Evolutionary conservation across 2,888 invertebrate genomes (phyloP), one percentile per base, ranked within the genome.

Genomic region (Stenchaetothrips biformis): DNA sequence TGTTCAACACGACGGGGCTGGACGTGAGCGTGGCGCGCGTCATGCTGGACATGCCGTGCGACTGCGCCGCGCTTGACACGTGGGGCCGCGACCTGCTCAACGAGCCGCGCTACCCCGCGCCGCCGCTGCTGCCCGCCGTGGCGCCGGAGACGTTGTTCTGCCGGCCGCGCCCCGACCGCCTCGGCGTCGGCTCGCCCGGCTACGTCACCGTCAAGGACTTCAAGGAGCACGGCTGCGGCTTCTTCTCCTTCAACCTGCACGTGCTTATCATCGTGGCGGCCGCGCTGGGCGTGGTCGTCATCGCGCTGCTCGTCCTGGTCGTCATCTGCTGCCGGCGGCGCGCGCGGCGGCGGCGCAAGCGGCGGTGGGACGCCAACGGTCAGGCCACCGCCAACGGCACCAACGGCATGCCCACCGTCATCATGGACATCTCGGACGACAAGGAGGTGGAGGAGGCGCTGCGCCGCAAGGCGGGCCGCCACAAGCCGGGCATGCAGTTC

Each of bases 21-120:
- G 87, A 88, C 25, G 86, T 90, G 59, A 89, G 91, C 81, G 87
- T 92, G 48, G 90, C 89, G 81, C 89, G 90, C 79, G 86, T 93
- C 6, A 88, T 90, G 82, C 85, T 93, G 47, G 90, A 91, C 83
- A 87, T 88, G 81, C 86, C 88, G 1, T 93, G 93, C 85, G 88
- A 89, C 62, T 93, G 92, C 84, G 86, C 86, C 80, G 88, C 89
- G 87, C 85, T 88, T 0, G 82, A 82, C 21, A 16, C 21, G 16
- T 84, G 83, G 84, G 79, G 81, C 67, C 81, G 82, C 9, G 83
- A 84, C 62, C 81, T 85, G 79, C 82, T 83, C 77, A 82, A 81
- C 78, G 83, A 82, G 79, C 80, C 83, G 7, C 79, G 81, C n/a
- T 67, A 81, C 25, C 79, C 82, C 7, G 79, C 79, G 25, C 80